Percentiles rank a stretch among this genome's conserved stretches.
Evolutionary conservation across 2,888 invertebrate genomes (phyloP).

Genomic region (Cynaeus angustus): DNA sequence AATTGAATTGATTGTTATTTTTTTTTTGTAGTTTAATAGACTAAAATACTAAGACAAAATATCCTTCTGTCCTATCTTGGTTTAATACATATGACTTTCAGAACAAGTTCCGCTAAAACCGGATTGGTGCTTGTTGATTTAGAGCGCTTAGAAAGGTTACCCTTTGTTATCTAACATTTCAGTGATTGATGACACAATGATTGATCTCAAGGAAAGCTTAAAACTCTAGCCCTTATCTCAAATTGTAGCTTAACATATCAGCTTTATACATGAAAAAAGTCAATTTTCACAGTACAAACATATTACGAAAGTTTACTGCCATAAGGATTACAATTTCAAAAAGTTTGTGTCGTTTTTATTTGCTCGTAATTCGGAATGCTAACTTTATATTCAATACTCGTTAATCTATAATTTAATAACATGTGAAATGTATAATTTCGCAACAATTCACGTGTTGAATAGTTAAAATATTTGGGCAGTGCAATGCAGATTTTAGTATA

Average conservation of each 20-base stretch:
- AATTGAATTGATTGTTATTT: too few species aligned
- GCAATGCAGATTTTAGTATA: neutral
- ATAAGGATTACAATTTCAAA: neutral
- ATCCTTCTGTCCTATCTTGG: neutral
- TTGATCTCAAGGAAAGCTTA: conserved; percentile 44
- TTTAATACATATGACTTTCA: neutral
- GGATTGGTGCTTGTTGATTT: conserved; percentile 36
- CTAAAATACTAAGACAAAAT: neutral
- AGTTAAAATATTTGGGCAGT: conserved; percentile 14
- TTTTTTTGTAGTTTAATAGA: too few species aligned
- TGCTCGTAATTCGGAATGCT: neutral
- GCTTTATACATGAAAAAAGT: conserved; percentile 10
- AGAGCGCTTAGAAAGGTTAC: conserved; percentile 34
- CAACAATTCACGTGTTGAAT: conserved; percentile 18
- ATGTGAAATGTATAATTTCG: conserved; percentile 11
- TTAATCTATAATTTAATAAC: conserved; percentile 8
- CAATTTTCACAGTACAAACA: conserved; percentile 22
- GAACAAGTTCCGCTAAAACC: conserved; percentile 11
- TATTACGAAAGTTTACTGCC: neutral
- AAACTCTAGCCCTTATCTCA: conserved; percentile 38
- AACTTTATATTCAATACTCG: conserved; percentile 5
- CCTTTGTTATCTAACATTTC: conserved; percentile 44
- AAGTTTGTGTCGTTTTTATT: neutral
- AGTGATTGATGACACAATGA: conserved; percentile 46
- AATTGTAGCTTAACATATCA: conserved; percentile 43